Percentiles rank a stretch among this genome's conserved stretches.
phyloP scores from a whole-genome alignment of 1,140 invertebrate species.

The Drosophila ficusphila region DNA sequence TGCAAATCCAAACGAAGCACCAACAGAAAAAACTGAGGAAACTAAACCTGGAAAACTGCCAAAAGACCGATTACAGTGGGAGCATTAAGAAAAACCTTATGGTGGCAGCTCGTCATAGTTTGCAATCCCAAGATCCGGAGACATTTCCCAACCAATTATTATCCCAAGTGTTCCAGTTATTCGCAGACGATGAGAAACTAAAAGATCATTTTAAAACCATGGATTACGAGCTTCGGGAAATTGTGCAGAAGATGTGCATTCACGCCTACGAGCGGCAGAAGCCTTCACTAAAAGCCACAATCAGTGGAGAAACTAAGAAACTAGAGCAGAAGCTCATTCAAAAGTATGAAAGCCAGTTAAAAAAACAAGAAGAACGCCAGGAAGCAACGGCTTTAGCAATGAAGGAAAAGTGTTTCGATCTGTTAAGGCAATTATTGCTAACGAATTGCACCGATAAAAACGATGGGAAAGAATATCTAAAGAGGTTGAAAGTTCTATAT shows the following conservation, averaged over 20 bases:
- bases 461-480: conserved; percentile 28
- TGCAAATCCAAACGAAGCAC: conserved; percentile 36
- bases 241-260: conserved; percentile 15
- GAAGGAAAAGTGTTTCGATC: conserved; percentile 36
- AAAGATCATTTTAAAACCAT: conserved; percentile 25
- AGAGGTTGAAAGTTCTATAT: conserved; percentile 37
- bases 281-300: not conserved
- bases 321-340: conserved; percentile 2
- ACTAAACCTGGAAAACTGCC: not conserved
- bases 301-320: conserved; percentile 21
- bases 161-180: conserved; percentile 25
- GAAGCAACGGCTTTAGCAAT: not conserved
- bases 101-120: not conserved
- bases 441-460: not conserved
- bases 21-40: conserved; percentile 2
- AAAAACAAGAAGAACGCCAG: conserved; percentile 5
- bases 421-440: conserved; percentile 31
- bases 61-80: not conserved
- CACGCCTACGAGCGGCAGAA: conserved; percentile 12
- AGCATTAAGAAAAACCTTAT: conserved; percentile 25
- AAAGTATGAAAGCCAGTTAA: conserved; percentile 41
- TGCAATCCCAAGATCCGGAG: conserved; percentile 22
- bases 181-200: conserved; percentile 33
- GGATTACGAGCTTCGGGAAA: conserved; percentile 33
- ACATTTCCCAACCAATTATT: conserved; percentile 45